Evolutionary conservation across 2,888 invertebrate species (phyloP), one percentile per base, ranked within the genome.

Genomic region (Eupithecia dodoneata): DNA sequence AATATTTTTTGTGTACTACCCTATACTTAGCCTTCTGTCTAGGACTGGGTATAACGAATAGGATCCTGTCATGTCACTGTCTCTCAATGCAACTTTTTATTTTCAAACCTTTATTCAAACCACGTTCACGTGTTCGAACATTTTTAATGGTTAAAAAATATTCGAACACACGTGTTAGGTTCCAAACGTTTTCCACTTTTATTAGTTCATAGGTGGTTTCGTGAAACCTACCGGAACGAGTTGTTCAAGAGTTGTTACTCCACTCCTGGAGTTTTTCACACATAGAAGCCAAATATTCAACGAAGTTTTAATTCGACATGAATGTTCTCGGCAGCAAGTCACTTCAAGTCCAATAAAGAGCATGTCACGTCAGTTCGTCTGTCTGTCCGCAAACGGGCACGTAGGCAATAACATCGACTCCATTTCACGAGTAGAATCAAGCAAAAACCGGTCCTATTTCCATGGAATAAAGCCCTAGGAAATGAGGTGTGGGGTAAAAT

Each of bases 291-390:
- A 6, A 12, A 70, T 30, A 18, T 67, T 45, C 18, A 59, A 59
- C 47, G 13, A 42, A 44, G n/a, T 66, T 59, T 67, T 77, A 71
- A 76, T 78, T 77, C 71, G 69, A 78, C 67, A 69, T 44, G 55
- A 65, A 72, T 59, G 59, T 45, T 71, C n/a, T 55, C 44, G 42
- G 74, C 82, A 78, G 81, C 70, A 18, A 81, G 81, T 81, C 79
- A 76, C 81, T 82, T 81, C 84, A 88, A 88, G 85, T 89, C 87
- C 86, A 90, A 91, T 91, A 90, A 89, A 88, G 88, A 87, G 81
- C 85, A 75, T 84, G 86, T 87, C 87, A 90, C 84, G 83, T 87
- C 88, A 81, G 82, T 86, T 86, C 79, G 83, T 81, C 81, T 84
- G 83, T 83, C 83, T 80, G 80, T 85, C 85, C 86, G 86, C 88